Conservation (phyloP, 2,113 vertebrate species). For the Xenus cinereus region DNA sequence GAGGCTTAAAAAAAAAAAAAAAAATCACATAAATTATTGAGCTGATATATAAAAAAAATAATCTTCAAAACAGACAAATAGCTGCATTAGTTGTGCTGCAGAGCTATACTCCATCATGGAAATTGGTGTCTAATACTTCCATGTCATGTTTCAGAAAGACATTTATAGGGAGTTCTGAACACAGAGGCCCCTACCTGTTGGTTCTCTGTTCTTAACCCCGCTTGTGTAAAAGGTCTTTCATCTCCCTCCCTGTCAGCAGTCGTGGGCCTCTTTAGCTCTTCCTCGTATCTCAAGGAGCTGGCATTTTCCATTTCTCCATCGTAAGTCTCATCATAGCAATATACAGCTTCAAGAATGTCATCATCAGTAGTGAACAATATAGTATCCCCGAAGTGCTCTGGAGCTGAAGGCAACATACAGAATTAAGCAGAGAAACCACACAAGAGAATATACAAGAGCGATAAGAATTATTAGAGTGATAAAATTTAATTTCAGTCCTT, state of each 20-base stretch:
- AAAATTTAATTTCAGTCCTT: not conserved
- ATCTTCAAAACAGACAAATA: not conserved
- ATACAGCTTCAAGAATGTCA: conserved; percentile 93
- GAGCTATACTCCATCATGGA: not conserved
- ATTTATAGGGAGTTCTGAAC: not conserved
- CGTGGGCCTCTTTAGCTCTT: conserved; percentile 85
- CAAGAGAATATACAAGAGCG: not conserved
- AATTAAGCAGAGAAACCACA: not conserved
- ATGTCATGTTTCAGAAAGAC: not conserved
- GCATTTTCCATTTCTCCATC: conserved; percentile 70
- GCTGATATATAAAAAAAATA: not conserved
- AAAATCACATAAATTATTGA: not conserved
- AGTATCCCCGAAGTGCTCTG: conserved; percentile 96
- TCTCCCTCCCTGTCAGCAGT: conserved; percentile 89
- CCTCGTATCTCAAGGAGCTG: conserved; percentile 70
- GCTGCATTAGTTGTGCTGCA: not conserved
- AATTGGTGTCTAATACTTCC: not conserved
- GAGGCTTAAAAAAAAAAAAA: not conserved
- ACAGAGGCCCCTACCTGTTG: conserved; percentile 56
- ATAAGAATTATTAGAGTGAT: not conserved
- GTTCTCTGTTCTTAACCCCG: conserved; percentile 74
- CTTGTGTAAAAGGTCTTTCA: conserved; percentile 90
- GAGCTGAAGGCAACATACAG: conserved; percentile 68
- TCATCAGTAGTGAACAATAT: conserved; percentile 96
- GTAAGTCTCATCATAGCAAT: conserved; percentile 81